Base-by-base conservation (phyloP, 2,888 invertebrate species). In the Allygus modestus region DNA sequence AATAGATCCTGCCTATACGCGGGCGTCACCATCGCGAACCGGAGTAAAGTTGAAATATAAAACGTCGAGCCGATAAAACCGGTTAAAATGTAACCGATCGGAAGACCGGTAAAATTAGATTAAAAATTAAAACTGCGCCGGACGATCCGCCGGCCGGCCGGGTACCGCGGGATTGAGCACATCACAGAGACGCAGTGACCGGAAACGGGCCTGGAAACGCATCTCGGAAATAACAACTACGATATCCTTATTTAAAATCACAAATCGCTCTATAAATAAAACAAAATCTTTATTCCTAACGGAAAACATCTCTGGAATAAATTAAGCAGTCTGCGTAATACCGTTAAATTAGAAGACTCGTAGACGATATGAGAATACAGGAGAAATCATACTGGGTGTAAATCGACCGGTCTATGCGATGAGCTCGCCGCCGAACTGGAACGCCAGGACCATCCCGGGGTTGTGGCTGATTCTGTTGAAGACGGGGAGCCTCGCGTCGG, bases 401-500 rank as follows among this genome's bases (percentile, higher is more conserved):
- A 23, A 41, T 43, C 17, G 73, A 43, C 73, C 33, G 73, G 28
- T 77, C 31, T 77, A 77, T 77, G 51, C 77, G 15, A 46, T 12
- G 17, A 77, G 77, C 23, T 77, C 77, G 12, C 77, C 31, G 12
- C 77, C 31, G 77, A 77, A 77, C 54, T 77, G 77, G 51, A 77
- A 77, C 26, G 54, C 28, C 2, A 77, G 28, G 1, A 75, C 5
- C 33, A 43, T 20, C n/a, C 15, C 23, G 12, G 73, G 73, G 46
- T 23, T 26, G 51, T 46, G 46, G 15, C 82, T 82, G 89, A 95
- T 92, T 89, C 93, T 92, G 91, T 95, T 95, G 92, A 97, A 97
- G 46, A 97, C 96, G 69, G 97, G 96, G 90, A 97, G 92, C 88
- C 97, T 92, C 89, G 91, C 86, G 90, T 91, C 85, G 90, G 91